phyloP scores from a whole-genome alignment of 2,797 vertebrate genomes.

The Lacerta viridis region DNA sequence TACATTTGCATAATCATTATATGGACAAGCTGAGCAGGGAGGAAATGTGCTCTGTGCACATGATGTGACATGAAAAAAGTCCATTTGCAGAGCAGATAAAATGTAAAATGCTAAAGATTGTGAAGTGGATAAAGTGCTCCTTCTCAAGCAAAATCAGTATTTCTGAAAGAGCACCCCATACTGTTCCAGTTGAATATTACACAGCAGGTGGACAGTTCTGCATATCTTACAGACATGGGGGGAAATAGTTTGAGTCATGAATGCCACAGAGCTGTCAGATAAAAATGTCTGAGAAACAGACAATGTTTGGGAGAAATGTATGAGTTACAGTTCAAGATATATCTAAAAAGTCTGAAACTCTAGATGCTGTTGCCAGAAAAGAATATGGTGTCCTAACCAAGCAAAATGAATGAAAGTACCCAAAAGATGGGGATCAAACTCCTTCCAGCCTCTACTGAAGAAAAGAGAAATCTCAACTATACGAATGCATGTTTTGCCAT shows the following conservation, averaged over 20 bases:
- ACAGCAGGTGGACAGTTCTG: not conserved
- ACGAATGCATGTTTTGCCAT: not conserved
- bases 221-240: not conserved
- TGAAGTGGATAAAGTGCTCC: constrained; percentile 35
- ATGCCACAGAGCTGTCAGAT: constrained; percentile 23
- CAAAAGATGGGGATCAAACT: not conserved
- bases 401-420: not conserved
- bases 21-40: constrained; percentile 21
- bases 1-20: constrained; percentile 38
- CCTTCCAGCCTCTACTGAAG: not conserved
- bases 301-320: constrained; percentile 5
- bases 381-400: not conserved
- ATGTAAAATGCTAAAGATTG: constrained; percentile 13
- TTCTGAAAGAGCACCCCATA: constrained; percentile 36
- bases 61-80: constrained; percentile 17
- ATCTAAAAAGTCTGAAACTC: not conserved
- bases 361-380: not conserved
- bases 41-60: not conserved
- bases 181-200: constrained; percentile 9
- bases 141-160: not conserved
- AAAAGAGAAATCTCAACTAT: constrained; percentile 1
- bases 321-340: constrained; percentile 40
- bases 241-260: constrained; percentile 22
- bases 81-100: constrained; percentile 32
- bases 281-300: constrained; percentile 1